Base-by-base conservation (phyloP, 2,888 invertebrate species). In the Meganola albula region DNA sequence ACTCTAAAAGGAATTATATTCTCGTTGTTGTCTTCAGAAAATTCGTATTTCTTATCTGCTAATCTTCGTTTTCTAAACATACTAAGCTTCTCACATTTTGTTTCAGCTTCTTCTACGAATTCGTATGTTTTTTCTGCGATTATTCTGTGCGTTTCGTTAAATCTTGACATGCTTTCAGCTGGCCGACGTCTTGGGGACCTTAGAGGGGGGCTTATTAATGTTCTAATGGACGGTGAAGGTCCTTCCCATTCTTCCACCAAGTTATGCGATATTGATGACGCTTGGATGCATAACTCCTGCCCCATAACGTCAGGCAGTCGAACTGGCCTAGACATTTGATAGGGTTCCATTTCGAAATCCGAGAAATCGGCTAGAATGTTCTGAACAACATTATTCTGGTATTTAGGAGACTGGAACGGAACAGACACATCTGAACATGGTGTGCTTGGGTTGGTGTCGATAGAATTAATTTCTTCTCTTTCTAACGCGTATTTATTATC, bases 11-110 rank as follows among this genome's bases (percentile, higher is more conserved):
- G 90, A 21, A 90, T 89, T 28, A 90, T 90, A 57, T 90, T 90
- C 54, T 90, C 90, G 57, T 88, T 89, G 56, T 87, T 87, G 33
- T 94, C 94, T 54, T 95, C 95, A 0, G 93, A 93, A 63, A 96
- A 96, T 63, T 96, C 96, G 64, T 96, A 96, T 67, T 95, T 96
- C 68, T 96, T 96, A 59, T 96, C 96, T 0, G 96, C 96, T 30
- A 96, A 75, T 4, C 95, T 89, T 31, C 95, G 89, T 64, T 94
- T 94, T 4, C 96, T 88, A 62, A 94, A 95, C 58, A 92, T 92
- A 55, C 93, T 94, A n/a, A 95, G 88, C 60, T 95, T 95, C 63
- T 95, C 95, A 60, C 92, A 94, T 47, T 93, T 93, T 4, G 88
- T 89, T 51, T 93, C 93, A 4, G 91, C 89, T 52, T 95, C 95